A percentile compares a stretch with the other conserved stretches of the same genome.
Conservation (phyloP, 2,888 invertebrate species). For the Aphidius colemani region DNA sequence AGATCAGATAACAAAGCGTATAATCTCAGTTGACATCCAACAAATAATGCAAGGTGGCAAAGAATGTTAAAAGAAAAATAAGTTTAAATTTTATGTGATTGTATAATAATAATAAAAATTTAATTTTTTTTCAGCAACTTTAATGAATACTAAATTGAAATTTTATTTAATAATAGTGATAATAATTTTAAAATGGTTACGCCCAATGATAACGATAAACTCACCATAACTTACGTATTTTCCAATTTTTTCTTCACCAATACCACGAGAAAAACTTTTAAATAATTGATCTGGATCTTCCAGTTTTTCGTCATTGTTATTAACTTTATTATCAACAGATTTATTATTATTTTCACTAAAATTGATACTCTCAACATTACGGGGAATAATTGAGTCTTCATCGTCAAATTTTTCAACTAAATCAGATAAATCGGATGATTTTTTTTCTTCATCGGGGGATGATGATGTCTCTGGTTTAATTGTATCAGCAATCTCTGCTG, state of each 20-base stretch:
- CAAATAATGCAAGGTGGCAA: slow-evolving; percentile 27
- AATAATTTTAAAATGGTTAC: slow-evolving; percentile 39
- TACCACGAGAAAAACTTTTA: slow-evolving; percentile 32
- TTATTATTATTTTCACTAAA: background rate
- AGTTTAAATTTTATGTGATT: background rate
- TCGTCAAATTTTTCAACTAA: slow-evolving; percentile 28
- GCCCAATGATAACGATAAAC: slow-evolving; percentile 53
- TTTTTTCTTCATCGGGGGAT: background rate
- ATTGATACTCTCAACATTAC: background rate
- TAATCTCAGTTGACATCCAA: slow-evolving; percentile 37
- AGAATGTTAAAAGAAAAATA: too few species aligned
- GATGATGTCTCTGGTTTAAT: background rate
- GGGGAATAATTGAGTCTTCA: background rate
- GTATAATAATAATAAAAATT: background rate
- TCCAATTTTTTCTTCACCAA: slow-evolving; percentile 37
- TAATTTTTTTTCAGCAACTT: background rate
- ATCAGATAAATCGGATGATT: slow-evolving; percentile 39
- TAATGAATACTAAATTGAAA: background rate
- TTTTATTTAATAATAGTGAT: background rate
- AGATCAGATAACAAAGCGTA: slow-evolving; percentile 45
- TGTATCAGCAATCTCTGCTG: slow-evolving; percentile 19
- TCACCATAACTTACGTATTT: slow-evolving; percentile 56
- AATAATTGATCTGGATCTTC: slow-evolving; percentile 22
- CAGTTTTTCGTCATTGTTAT: slow-evolving; percentile 13
- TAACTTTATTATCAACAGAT: background rate